phyloP scores from a whole-genome alignment of 2,888 invertebrate genomes.

The Apodemia hepburni region DNA sequence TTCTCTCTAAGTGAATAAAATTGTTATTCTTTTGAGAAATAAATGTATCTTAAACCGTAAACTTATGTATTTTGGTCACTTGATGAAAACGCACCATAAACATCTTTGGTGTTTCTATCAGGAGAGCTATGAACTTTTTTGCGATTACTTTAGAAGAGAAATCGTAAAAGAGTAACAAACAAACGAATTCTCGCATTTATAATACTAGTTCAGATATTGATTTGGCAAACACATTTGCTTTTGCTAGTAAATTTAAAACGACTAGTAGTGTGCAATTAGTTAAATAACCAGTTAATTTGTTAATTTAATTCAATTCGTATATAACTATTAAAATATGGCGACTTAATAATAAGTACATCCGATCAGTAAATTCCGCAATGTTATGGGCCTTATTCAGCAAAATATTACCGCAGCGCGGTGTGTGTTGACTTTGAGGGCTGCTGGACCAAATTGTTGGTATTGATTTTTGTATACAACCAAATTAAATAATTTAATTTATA shows the following conservation, averaged over 20 bases:
- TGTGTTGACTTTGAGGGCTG: neutral
- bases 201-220: too few relatives aligned
- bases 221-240: too few relatives aligned
- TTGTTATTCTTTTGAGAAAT: too few relatives aligned
- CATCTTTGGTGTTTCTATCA: neutral
- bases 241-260: neutral
- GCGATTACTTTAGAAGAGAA: too few relatives aligned
- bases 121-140: too few relatives aligned
- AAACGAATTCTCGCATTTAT: too few relatives aligned
- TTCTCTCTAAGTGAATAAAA: too few relatives aligned
- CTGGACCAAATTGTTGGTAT: neutral
- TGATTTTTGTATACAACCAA: constrained; percentile 2
- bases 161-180: too few relatives aligned
- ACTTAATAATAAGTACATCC: neutral
- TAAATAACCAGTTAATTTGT: neutral
- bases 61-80: too few relatives aligned
- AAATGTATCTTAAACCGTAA: too few relatives aligned
- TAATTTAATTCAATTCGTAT: neutral
- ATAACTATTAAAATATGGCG: neutral
- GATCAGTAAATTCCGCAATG: neutral
- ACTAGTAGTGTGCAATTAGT: neutral
- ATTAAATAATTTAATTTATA: neutral
- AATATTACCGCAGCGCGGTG: neutral
- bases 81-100: too few relatives aligned
- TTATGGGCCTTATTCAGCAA: neutral